Percentiles rank a stretch among this genome's conserved stretches.
phyloP scores from a whole-genome alignment of 92 coral and sea anemone genomes.

The Phenganax marumi region DNA sequence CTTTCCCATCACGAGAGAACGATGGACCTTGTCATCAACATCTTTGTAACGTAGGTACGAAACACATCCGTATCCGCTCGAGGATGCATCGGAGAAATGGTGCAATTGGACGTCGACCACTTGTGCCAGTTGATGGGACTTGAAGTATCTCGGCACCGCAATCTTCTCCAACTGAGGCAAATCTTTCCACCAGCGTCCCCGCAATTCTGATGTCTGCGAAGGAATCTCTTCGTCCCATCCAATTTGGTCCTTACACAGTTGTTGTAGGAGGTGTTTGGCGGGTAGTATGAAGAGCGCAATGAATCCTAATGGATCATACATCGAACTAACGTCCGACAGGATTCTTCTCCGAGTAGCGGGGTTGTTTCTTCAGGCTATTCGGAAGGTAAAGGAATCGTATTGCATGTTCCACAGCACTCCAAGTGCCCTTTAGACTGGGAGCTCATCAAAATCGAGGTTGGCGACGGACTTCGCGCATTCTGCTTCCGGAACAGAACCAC shows the following conservation, averaged over 20 bases:
- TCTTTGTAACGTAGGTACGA: slow-evolving; percentile 14
- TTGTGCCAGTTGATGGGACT: background rate
- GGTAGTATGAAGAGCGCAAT: slow-evolving; percentile 19
- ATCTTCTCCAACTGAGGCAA: slow-evolving; percentile 13
- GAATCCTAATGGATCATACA: slow-evolving; percentile 43
- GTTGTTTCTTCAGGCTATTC: background rate
- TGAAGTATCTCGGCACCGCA: background rate
- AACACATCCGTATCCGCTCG: background rate
- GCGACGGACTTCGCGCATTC: slow-evolving; percentile 9
- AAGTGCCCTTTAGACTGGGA: slow-evolving; percentile 14
- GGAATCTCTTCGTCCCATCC: slow-evolving; percentile 44
- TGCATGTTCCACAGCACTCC: slow-evolving; percentile 28
- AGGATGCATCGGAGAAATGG: slow-evolving; percentile 13
- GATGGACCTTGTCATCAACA: background rate
- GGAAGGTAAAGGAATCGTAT: slow-evolving; percentile 10
- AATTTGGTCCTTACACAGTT: slow-evolving; percentile 21
- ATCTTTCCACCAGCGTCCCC: slow-evolving; percentile 27
- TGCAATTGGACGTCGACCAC: background rate
- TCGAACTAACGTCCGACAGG: slow-evolving; percentile 39
- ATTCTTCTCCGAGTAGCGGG: slow-evolving; percentile 38
- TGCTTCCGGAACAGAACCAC: slow-evolving; percentile 4
- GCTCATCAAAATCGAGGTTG: slow-evolving; percentile 11
- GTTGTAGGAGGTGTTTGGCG: slow-evolving; percentile 27
- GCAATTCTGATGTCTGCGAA: no score
- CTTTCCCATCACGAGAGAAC: slow-evolving; percentile 5